These are phyloP conservation scores for Pemphigus obesinymphae DNA, from an alignment of 1,140 invertebrate species.

Conservation along the genomic window DNA sequence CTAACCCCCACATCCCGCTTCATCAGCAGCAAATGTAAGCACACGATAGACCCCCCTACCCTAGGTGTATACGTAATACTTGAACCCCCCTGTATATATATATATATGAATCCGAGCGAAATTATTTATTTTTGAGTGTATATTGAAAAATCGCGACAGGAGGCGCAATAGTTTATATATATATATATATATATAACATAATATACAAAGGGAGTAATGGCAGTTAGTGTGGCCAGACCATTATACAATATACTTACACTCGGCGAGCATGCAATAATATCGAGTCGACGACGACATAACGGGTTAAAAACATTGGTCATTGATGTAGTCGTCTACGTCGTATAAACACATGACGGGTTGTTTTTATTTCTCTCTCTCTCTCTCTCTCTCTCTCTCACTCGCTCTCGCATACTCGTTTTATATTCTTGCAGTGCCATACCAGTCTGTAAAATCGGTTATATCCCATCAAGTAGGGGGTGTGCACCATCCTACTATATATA, in stretches of 20 bases:
- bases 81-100: too few relatives aligned
- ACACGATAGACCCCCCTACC: too few relatives aligned
- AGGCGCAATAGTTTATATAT: neutral
- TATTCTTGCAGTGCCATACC: too few relatives aligned
- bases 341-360: neutral
- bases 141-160: neutral
- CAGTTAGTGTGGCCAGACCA: too few relatives aligned
- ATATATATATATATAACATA: too few relatives aligned
- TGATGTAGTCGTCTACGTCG: neutral
- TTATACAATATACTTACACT: too few relatives aligned
- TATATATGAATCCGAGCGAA: too few relatives aligned
- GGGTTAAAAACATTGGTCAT: neutral
- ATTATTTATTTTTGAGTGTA: too few relatives aligned
- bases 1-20: too few relatives aligned
- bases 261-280: neutral
- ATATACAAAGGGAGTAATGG: neutral
- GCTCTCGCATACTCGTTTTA: too few relatives aligned
- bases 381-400: neutral
- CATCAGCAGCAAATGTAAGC: too few relatives aligned
- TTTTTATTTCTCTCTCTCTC: slow-evolving; percentile 10
- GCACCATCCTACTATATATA: neutral
- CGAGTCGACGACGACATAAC: neutral
- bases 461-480: neutral
- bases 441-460: neutral
- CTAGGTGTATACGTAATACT: too few relatives aligned